Evolutionary conservation across 1,140 invertebrate genomes (phyloP).

Genomic region (Mamestra configurata): DNA sequence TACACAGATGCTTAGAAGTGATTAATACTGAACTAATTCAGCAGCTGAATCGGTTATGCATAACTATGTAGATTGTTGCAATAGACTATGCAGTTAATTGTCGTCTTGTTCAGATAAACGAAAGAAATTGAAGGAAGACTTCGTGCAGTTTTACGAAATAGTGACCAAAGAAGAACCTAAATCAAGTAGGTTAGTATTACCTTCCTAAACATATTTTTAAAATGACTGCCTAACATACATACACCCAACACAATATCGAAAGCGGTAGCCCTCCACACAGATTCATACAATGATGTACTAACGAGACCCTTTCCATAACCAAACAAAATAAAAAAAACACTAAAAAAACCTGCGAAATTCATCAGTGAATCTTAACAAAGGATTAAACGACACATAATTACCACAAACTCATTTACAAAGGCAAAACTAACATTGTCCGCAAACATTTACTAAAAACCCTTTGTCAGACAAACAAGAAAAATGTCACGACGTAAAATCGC

Average conservation of each 20-base stretch:
- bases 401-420: conserved; percentile 79
- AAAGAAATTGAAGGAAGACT: too few relatives aligned
- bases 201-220: too few relatives aligned
- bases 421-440: conserved; percentile 69
- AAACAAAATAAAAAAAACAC: conserved; percentile 10
- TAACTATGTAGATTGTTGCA: too few relatives aligned
- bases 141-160: too few relatives aligned
- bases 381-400: conserved; percentile 71
- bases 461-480: conserved; percentile 81
- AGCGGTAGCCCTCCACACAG: conserved; percentile 14
- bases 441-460: conserved; percentile 72
- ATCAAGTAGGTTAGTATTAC: too few relatives aligned
- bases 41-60: too few relatives aligned
- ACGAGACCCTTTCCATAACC: conserved; percentile 10
- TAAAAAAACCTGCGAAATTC: conserved; percentile 39
- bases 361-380: conserved; percentile 45
- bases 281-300: conserved; percentile 1
- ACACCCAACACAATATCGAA: background rate
- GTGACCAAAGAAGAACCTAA: too few relatives aligned
- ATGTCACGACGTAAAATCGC: conserved; percentile 73
- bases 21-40: too few relatives aligned
- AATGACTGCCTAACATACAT: background rate
- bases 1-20: too few relatives aligned
- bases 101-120: too few relatives aligned
- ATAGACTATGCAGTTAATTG: too few relatives aligned